Conservation (phyloP, 2,797 vertebrate species). For the Enteromius radiatus region DNA sequence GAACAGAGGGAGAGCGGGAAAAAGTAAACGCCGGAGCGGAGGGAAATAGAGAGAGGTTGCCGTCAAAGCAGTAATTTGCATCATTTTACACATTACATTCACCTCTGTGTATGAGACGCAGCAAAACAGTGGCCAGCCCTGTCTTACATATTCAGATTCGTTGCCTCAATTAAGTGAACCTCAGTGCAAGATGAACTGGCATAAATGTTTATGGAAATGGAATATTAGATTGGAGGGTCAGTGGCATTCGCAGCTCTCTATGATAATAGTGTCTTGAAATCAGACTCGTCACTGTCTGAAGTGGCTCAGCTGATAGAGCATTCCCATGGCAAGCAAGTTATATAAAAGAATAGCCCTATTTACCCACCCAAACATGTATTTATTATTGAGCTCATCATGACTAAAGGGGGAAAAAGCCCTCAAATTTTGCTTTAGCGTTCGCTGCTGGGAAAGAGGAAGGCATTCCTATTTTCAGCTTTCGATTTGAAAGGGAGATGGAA, state of each 20-base stretch:
- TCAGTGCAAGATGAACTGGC: constrained; percentile 81
- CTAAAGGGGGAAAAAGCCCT: constrained; percentile 71
- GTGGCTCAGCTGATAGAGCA: constrained; percentile 79
- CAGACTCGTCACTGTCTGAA: constrained; percentile 78
- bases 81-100: constrained; percentile 81
- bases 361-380: constrained; percentile 65
- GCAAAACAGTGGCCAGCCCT: constrained; percentile 69
- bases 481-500: neutral
- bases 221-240: constrained; percentile 83
- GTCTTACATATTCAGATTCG: constrained; percentile 83
- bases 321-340: constrained; percentile 76
- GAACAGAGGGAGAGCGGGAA: constrained; percentile 36
- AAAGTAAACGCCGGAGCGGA: constrained; percentile 36
- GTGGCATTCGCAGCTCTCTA: constrained; percentile 76
- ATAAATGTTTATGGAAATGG: constrained; percentile 86
- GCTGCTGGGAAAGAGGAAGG: constrained; percentile 49
- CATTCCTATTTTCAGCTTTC: neutral
- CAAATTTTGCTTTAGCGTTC: constrained; percentile 67
- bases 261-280: constrained; percentile 87
- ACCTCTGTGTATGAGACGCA: constrained; percentile 73
- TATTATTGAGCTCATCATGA: constrained; percentile 75
- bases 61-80: constrained; percentile 80
- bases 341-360: constrained; percentile 81
- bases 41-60: constrained; percentile 54
- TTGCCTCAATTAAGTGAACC: constrained; percentile 85